Base-by-base conservation (phyloP, 2,797 vertebrate genomes). In the Eulemur albifrons region DNA sequence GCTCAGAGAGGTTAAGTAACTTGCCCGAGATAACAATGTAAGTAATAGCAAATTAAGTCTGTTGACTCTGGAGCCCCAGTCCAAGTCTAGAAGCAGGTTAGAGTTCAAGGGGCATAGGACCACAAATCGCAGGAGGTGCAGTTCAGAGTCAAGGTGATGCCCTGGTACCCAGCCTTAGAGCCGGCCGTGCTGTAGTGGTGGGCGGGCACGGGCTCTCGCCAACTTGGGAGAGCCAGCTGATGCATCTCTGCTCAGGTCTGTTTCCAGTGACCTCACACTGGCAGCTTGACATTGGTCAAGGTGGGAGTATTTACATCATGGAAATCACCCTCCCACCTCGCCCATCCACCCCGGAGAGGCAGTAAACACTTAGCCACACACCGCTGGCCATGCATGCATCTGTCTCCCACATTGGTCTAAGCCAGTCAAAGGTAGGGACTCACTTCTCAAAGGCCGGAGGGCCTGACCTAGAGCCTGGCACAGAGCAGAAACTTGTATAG, bases 1-100 rank as follows among this genome's bases (percentile, higher is more conserved):
- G 50, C 50, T 88, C 38, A n/a, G 96, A 94, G 79, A 88, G 32
- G 88, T 38, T 38, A 48, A 90, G 76, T 59, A 67, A 94, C 25
- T 77, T 57, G 63, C 27, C n/a, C 30, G 50, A 61, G 79, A 86
- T 38, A 69, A 83, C 52, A 93, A 67, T 83, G 40, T 65, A 73
- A 90, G 54, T 38, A 61, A 82, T 7, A 27, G n/a, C 30, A 77
- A 82, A 72, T 72, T 6, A 3, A 75, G 6, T 77, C 67, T 79
- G 30, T 52, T 43, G 84, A 50, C 40, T 79, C 54, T 52, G 14
- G 50, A 75, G 25, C 50, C 50, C 61, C 43, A 69, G 54, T 23
- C 85, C 40, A 48, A 61, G 25, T 79, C 45, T 59, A 48, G 80
- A 92, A 69, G n/a, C 90, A 70, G 25, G 14, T 18, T 23, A 61